Evolutionary conservation across 1,140 invertebrate genomes (phyloP).

Genomic region (Polyergus mexicanus): DNA sequence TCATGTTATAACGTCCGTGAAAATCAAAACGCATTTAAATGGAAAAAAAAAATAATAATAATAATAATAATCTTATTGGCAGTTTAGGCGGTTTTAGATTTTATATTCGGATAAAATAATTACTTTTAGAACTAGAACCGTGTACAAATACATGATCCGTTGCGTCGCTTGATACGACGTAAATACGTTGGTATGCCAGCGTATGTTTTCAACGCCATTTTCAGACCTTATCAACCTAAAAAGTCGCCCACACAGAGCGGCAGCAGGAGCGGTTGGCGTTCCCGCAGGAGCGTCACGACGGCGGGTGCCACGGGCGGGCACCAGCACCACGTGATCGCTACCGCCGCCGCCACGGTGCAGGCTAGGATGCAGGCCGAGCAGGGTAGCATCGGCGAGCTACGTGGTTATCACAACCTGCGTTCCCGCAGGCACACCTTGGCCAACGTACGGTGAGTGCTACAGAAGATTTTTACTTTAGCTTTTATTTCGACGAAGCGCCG

Average conservation of each 20-base stretch:
- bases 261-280: constrained; percentile 84
- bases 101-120: neutral
- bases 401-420: constrained; percentile 94
- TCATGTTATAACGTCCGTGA: neutral
- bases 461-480: neutral
- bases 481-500: neutral
- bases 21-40: neutral
- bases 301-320: constrained; percentile 83
- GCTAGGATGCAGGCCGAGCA: constrained; percentile 95
- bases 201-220: constrained; percentile 67
- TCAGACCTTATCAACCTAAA: constrained; percentile 85
- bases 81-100: neutral
- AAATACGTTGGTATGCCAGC: constrained; percentile 14
- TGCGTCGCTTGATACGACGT: neutral
- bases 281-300: constrained; percentile 85
- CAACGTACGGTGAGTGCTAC: constrained; percentile 93
- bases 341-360: constrained; percentile 82
- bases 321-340: constrained; percentile 84
- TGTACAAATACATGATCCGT: constrained; percentile 1
- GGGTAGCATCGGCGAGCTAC: constrained; percentile 94
- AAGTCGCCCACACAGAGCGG: constrained; percentile 84
- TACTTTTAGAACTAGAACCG: neutral
- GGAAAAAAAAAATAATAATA: neutral
- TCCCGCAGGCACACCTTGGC: constrained; percentile 94
- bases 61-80: no score